Evolutionary conservation across 1,140 invertebrate genomes (phyloP), one percentile per base, ranked within the genome.

Genomic region (Prorops nasuta): DNA sequence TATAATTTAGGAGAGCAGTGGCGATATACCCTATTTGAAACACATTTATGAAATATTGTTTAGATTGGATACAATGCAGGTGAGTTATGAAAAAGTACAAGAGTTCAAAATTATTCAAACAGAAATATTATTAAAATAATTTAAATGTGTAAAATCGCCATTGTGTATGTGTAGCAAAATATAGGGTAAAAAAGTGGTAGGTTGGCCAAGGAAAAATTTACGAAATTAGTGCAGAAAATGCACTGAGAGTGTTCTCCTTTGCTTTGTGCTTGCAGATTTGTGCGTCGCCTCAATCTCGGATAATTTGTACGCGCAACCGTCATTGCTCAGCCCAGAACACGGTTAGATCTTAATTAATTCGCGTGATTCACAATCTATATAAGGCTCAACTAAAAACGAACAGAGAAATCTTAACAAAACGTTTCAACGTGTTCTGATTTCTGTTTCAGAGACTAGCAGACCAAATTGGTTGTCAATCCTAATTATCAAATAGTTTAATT

Each of bases 231-330:
- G 67, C 72, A 72, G 68, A 71, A 68, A 71, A 74, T 69, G 67
- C 74, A 77, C 71, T 77, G 64, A 76, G 72, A 75, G 67, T 74
- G 59, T 77, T 70, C 71, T 76, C 69, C 67, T 76, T 75, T 78
- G 74, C 72, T 78, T 77, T 78, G 74, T 78, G 76, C 72, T 78
- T 77, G 70, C 76, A 77, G 76, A 78, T 78, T 71, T 75, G 72
- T 76, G 68, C 70, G 72, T 76, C 71, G 67, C 68, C 64, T 74
- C 71, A 71, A 71, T 77, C 66, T 74, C 70, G 73, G 73, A 76
- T 72, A 74, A 60, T 72, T 73, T 71, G 63, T 63, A 66, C 62
- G 71, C 67, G 66, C 69, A 69, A 70, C 68, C 66, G 66, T 71
- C 71, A 69, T 73, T 74, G 64, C 66, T 76, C 71, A 68, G 69